Evolutionary conservation across 2,113 vertebrate species (phyloP), one percentile per base, ranked within the genome.

Genomic region (Brevimyrus niger): DNA sequence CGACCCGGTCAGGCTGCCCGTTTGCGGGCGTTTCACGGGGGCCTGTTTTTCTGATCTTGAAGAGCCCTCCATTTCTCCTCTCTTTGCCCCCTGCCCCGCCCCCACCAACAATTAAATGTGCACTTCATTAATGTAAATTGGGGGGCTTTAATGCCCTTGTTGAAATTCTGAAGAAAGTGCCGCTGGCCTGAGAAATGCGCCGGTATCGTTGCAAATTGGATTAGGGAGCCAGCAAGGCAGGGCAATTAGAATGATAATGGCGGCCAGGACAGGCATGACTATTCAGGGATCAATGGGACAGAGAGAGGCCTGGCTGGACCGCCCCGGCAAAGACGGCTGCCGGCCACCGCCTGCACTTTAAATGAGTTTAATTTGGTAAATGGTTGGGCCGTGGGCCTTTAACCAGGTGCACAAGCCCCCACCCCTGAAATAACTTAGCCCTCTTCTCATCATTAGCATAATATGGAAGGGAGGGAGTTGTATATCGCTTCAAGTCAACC

Each of bases 291-390:
- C 98, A 99, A 98, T 98, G 98, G 96, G 95, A 97, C 93, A 95
- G 95, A 96, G 96, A 97, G 96, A 95, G 95, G 96, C 95, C 95
- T 95, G 95, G 96, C 93, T 93, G 96, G 96, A 96, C 96, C 93
- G 94, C 96, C 97, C 96, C 95, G 4, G 94, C 95, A 95, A 97
- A 97, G 96, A 96, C 97, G 95, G 93, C 96, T 96, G 96, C 97
- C 97, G 97, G 97, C 97, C 97, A 97, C 97, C 96, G 96, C 96
- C 98, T 97, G 97, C 97, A 97, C 97, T 98, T 97, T 97, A 98
- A 98, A 98, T 99, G 98, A 99, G 97, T 99, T 99, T 99, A 98
- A 99, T 99, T 99, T 98, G 98, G 97, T 99, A 99, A 99, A 98
- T 98, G 97, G 97, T 96, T 94, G 96, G 97, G 97, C 97, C 98